Percentiles rank a stretch among this genome's conserved stretches.
These are phyloP conservation scores for Cygnus olor DNA, from an alignment of 2,797 vertebrate genomes.

Conservation along the genomic window DNA sequence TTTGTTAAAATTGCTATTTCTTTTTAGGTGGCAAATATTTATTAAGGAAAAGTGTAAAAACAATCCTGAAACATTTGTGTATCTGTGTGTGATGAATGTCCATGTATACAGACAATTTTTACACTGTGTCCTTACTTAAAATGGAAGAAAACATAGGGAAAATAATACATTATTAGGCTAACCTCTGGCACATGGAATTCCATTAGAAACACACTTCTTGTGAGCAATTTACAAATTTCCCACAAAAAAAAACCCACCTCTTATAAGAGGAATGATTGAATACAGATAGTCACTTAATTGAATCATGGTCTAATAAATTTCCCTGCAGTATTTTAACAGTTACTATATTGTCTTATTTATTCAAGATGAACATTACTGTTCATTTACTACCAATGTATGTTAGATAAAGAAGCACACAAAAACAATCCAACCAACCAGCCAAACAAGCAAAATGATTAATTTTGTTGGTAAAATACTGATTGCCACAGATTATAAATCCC, in stretches of 20 bases:
- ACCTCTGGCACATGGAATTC: not conserved
- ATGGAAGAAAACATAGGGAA: not conserved
- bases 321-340: not conserved
- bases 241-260: not conserved
- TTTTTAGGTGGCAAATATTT: not conserved
- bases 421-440: not conserved
- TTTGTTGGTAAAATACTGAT: not conserved
- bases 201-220: constrained; percentile 2
- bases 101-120: not conserved
- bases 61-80: not conserved
- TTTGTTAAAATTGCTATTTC: not conserved
- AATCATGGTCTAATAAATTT: not conserved
- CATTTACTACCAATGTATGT: not conserved
- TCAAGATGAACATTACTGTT: not conserved
- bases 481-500: not conserved
- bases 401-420: not conserved
- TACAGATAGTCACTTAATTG: not conserved
- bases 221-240: not conserved
- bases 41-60: not conserved
- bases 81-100: not conserved
- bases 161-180: not conserved
- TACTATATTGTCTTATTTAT: not conserved
- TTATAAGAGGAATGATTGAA: not conserved
- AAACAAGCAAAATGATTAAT: not conserved
- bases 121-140: not conserved